Evolutionary conservation across 2,113 vertebrate species (phyloP).

Genomic region (Ictalurus furcatus): DNA sequence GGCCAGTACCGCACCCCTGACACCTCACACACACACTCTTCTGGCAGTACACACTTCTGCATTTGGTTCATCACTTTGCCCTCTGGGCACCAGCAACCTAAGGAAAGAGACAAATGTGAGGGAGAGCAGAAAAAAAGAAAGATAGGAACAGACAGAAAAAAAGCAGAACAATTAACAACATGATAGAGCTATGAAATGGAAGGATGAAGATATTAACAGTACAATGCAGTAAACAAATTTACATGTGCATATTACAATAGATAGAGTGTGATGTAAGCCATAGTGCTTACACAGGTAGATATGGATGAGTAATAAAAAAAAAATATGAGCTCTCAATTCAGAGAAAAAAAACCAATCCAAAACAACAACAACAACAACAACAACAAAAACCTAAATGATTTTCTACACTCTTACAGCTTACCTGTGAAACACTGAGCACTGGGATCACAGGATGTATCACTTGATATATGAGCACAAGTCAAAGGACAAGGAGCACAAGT

Average conservation of each 20-base stretch:
- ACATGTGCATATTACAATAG: not conserved
- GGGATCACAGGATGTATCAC: constrained; percentile 59
- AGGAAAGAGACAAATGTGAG: not conserved
- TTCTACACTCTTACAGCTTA: constrained; percentile 64
- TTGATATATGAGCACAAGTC: constrained; percentile 79
- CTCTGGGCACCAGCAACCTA: constrained; percentile 86
- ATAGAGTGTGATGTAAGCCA: not conserved
- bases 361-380: not conserved
- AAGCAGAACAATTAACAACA: not conserved
- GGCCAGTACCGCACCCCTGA: constrained; percentile 71
- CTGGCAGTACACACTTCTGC: constrained; percentile 72
- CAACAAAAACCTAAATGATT: not conserved
- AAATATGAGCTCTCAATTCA: not conserved
- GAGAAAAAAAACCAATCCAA: not conserved
- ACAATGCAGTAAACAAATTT: not conserved
- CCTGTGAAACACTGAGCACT: constrained; percentile 76
- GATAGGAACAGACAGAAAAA: not conserved
- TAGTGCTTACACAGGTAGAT: not conserved
- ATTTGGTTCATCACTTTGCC: constrained; percentile 74
- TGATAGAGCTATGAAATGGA: not conserved
- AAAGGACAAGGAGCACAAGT: constrained; percentile 80
- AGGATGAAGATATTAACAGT: not conserved
- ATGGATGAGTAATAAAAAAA: not conserved
- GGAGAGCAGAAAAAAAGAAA: not conserved
- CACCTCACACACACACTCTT: constrained; percentile 78